Percentiles rank a stretch among this genome's conserved stretches.
phyloP scores from a whole-genome alignment of 2,113 vertebrate species.

The Picathartes gymnocephalus region DNA sequence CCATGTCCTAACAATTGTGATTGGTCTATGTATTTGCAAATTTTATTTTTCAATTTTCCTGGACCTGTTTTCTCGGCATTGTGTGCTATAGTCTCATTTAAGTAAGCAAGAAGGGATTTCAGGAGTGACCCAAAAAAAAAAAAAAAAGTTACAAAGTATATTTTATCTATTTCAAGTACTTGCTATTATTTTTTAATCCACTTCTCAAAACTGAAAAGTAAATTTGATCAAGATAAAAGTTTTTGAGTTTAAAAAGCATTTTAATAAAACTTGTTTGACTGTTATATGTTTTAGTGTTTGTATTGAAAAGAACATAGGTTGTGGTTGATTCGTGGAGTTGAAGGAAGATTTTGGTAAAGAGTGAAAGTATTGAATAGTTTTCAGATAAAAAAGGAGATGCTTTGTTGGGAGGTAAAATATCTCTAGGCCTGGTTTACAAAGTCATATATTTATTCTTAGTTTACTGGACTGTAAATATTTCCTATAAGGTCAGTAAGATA shows the following conservation, averaged over 20 bases:
- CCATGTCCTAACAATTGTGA: neutral
- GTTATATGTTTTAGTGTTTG: neutral
- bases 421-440: neutral
- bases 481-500: neutral
- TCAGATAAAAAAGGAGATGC: neutral
- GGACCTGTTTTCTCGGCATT: neutral
- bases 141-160: neutral
- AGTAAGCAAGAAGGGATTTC: neutral
- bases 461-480: neutral
- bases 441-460: neutral
- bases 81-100: neutral
- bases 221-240: neutral
- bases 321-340: neutral
- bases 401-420: neutral
- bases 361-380: neutral
- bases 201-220: neutral
- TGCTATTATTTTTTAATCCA: neutral
- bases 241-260: neutral
- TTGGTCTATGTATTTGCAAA: neutral
- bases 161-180: neutral
- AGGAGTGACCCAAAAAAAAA: neutral
- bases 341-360: neutral
- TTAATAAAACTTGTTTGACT: neutral
- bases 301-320: neutral
- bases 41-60: neutral